Base-by-base conservation (phyloP, 2,888 invertebrate species). In the Silvanus unidentatus region DNA sequence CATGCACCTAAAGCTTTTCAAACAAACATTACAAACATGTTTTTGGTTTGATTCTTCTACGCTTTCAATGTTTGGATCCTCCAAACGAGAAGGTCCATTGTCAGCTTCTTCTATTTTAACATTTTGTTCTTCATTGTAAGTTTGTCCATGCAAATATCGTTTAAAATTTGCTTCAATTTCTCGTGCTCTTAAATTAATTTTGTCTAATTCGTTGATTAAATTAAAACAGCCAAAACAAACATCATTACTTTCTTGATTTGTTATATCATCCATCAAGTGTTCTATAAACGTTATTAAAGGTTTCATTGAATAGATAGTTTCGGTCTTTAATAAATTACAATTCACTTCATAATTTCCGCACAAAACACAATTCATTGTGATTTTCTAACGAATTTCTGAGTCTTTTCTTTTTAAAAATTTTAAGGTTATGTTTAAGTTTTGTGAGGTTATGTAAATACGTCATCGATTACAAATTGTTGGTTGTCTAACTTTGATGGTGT, bases 201-300 rank as follows among this genome's bases (percentile, higher is more conserved):
- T 40, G 55, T 66, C 66, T 16, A 64, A 54, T 52, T 66, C 64
- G 39, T 66, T 60, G 14, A 66, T 46, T 41, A 63, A 48, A 38
- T 57, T 45, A 38, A 44, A 53, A 46, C 64, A 64, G 32, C 22
- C 42, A 16, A 30, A 9, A 48, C 64, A 64, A 35, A 64, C 48
- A 43, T 54, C 39, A 35, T 40, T 50, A 43, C 49, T 49, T 30
- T 3, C 8, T 8, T 34, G 41, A 16, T 6, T 9, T 32, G n/a
- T 12, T 36, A 48, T 45, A 22, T 49, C 47, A 30, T 47, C 27
- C 28, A 45, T 44, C 9, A 53, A 41, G 29, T 44, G 44, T 41
- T 56, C 48, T 2, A 59, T 43, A 16, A 57, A 44, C 14, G 42
- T 46, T 9, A 54, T 43, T 9, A 59, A 42, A 12, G 47, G 35